These are phyloP conservation scores for Orthosia incerta DNA, from an alignment of 2,888 invertebrate genomes.

Conservation along the genomic window DNA sequence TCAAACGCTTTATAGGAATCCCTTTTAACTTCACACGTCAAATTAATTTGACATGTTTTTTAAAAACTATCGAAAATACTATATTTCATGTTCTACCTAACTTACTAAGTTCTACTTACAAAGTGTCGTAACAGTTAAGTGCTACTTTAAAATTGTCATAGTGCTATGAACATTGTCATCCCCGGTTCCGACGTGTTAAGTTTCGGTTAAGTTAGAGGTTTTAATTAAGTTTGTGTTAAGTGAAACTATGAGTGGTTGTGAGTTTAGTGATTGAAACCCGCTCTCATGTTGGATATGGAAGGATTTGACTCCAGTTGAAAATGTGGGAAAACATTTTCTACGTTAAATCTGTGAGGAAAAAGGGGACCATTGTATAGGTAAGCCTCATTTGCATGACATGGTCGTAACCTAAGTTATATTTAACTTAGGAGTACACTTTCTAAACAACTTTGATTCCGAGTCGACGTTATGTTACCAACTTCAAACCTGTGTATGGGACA, in stretches of 20 bases:
- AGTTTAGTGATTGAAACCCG: constrained; percentile 69
- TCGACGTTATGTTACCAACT: constrained; percentile 45
- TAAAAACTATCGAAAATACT: constrained; percentile 57
- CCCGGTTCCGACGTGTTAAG: constrained; percentile 68
- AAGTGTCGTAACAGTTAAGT: constrained; percentile 58
- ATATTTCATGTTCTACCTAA: constrained; percentile 24
- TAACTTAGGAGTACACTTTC: constrained; percentile 58
- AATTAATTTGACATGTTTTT: constrained; percentile 72
- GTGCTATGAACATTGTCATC: constrained; percentile 65
- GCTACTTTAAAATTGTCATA: constrained; percentile 60
- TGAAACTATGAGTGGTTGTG: constrained; percentile 72
- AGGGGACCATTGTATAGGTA: constrained; percentile 82
- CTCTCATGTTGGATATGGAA: constrained; percentile 78
- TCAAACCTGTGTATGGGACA: constrained; percentile 44
- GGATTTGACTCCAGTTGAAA: constrained; percentile 75
- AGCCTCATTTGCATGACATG: constrained; percentile 65
- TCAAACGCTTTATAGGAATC: constrained; percentile 86
- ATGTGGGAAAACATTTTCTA: constrained; percentile 87
- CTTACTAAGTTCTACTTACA: constrained; percentile 33
- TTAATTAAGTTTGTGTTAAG: constrained; percentile 72
- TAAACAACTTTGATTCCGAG: constrained; percentile 61
- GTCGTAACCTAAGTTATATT: constrained; percentile 55
- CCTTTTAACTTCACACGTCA: constrained; percentile 73
- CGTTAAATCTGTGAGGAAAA: constrained; percentile 89
- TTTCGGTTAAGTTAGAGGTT: constrained; percentile 66